Evolutionary conservation across 2,113 vertebrate genomes (phyloP), one percentile per base, ranked within the genome.

Genomic region (Scalopus aquaticus): DNA sequence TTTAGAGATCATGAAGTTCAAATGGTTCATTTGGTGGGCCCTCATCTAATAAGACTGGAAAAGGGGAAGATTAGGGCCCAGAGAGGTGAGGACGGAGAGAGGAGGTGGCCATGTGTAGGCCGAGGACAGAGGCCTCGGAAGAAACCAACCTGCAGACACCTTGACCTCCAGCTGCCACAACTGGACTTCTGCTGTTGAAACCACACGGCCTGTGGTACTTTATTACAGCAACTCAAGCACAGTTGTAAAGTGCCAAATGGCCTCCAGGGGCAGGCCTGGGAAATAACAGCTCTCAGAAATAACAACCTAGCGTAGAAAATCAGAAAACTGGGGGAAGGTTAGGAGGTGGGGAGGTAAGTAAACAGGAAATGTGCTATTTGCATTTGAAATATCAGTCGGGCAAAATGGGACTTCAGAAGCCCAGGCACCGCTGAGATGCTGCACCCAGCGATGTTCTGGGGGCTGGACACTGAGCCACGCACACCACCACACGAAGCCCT

Each of bases 381-480:
- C 49, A 56, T 4, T 6, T 51, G 74, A n/a, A 70, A 37, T 15
- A 35, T 72, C 4, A n/a, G 39, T 56, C 8, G 30, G 46, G 54
- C 8, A 49, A 89, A 83, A 24, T 16, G 32, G 4, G 35, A 20
- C 72, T 65, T 46, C 65, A 65, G 84, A 79, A 42, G 49, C 37
- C 17, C 6, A 88, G 49, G 12, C 4, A 30, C 49, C 64, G 56
- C 20, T 35, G 49, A 70, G 44, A 5, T 4, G 32, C 8, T 15
- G 44, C 37, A 30, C 8, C 32, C 5, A 15, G 11, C 0, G 5
- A 58, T 0, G 39, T 3, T 35, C 26, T 44, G 1, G 54, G 54
- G 5, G 54, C 54, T 2, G 19, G 54, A 56, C 54, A 22, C 54
- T 6, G 6, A 4, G 32, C 37, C 32, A 1, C 64, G 81, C 20